Base-by-base conservation (phyloP, 2,888 invertebrate species). In the Cistogaster globosa region DNA sequence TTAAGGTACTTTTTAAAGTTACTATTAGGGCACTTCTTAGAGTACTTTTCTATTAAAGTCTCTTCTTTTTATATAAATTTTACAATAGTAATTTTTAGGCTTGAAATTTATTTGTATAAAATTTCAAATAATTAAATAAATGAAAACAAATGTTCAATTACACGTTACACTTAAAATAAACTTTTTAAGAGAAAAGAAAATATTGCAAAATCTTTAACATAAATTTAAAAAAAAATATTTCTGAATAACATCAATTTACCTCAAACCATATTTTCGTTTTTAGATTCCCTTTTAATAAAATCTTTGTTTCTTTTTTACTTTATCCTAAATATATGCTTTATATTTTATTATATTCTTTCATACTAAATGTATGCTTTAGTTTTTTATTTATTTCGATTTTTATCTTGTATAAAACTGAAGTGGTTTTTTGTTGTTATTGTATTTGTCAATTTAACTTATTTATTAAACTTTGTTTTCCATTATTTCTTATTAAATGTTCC, bases 361-460 rank as follows among this genome's bases (percentile, higher is more conserved):
- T 16, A 7, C 62, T 22, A 38, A 71, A 20, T 45, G 38, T 78
- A 78, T 78, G 72, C 22, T 72, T 69, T 26, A 62, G 26, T 60
- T 53, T 69, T 42, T 57, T 12, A 12, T 55, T 72, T 65, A 57
- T n/a, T 22, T 60, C 57, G 20, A 48, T n/a, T 67, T 38, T 16
- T 22, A 18, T 18, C 5, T n/a, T 48, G 3, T 53, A 9, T 51
- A 16, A 51, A 18, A 6, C 16, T 16, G 1, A 16, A n/a, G 1
- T 42, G n/a, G 42, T 20, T 26, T 65, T 5, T 60, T 22, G 6
- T 14, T 68, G 26, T 75, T 75, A 12, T 32, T 57, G 12, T 69
- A 36, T 62, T 57, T 65, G 63, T 14, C 32, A n/a, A 36, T 72
- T 72, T 65, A 26, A 62, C 12, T 51, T 14, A 16, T 45, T 67